Conservation (phyloP, 2,113 vertebrate species). For the Pterocles orientalis region DNA sequence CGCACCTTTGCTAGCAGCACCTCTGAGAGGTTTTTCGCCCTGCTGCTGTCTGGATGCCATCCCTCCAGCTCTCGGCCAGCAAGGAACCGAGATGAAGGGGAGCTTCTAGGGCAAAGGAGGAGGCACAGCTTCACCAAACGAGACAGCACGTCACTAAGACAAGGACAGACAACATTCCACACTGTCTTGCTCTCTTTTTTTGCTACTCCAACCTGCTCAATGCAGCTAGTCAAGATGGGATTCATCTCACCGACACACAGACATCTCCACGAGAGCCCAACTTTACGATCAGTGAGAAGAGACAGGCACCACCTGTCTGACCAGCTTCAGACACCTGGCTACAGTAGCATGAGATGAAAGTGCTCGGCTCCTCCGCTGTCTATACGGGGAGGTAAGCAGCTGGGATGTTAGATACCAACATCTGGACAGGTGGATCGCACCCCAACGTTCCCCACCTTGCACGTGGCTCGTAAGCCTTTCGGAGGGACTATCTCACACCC, state of each 20-base stretch:
- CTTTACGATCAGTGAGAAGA: background rate
- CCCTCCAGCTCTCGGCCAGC: background rate
- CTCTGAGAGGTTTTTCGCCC: background rate
- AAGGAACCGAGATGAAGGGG: background rate
- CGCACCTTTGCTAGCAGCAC: background rate
- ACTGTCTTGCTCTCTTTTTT: background rate
- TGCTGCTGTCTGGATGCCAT: background rate
- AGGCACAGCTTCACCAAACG: background rate
- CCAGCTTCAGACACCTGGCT: background rate
- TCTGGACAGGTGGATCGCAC: background rate
- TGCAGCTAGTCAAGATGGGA: background rate
- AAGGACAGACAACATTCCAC: background rate
- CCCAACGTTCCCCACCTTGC: background rate
- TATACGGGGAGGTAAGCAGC: fast-evolving
- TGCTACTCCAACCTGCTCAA: background rate
- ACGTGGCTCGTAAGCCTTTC: background rate
- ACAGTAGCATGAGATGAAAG: background rate
- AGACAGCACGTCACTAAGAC: background rate
- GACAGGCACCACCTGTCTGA: background rate
- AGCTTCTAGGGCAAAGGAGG: background rate
- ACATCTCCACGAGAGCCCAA: background rate
- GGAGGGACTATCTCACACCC: background rate
- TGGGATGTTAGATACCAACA: background rate
- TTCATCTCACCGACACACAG: background rate
- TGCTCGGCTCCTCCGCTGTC: background rate